Percentiles rank a stretch among this genome's conserved stretches.
phyloP scores from a whole-genome alignment of 2,888 invertebrate genomes.

The Drosophila lutescens region DNA sequence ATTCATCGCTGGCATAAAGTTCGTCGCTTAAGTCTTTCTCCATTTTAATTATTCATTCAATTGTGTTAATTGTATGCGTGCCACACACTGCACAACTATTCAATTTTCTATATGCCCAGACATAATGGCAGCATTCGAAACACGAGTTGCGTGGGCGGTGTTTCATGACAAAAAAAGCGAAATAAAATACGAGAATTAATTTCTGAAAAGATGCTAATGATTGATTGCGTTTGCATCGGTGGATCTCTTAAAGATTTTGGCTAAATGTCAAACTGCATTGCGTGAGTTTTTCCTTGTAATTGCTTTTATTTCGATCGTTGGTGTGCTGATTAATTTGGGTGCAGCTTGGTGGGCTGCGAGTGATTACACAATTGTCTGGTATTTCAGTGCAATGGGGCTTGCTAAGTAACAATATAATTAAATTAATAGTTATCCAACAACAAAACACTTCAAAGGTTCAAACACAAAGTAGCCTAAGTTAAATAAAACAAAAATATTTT shows the following conservation, averaged over 20 bases:
- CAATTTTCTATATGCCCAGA: conserved; percentile 64
- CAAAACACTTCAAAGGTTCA: neutral
- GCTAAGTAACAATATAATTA: neutral
- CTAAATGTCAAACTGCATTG: conserved; percentile 68
- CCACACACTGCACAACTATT: conserved; percentile 51
- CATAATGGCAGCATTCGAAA: conserved; percentile 74
- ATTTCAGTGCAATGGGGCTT: neutral
- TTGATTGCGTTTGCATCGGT: conserved; percentile 70
- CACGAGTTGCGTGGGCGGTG: conserved; percentile 58
- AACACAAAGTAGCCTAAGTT: neutral
- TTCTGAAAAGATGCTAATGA: conserved; percentile 72
- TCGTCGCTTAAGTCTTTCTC: conserved; percentile 72
- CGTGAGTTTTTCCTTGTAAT: conserved; percentile 49
- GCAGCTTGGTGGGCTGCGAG: conserved; percentile 25
- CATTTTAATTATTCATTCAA: conserved; percentile 71
- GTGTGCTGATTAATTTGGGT: conserved; percentile 39
- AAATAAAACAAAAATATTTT: no score
- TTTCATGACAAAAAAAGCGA: conserved; percentile 43
- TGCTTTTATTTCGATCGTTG: conserved; percentile 22
- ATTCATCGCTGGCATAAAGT: conserved; percentile 49
- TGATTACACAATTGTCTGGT: conserved; percentile 21
- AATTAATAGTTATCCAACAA: neutral
- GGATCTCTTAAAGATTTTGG: conserved; percentile 32
- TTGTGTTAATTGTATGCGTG: conserved; percentile 77
- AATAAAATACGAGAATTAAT: conserved; percentile 60